Evolutionary conservation across 1,140 invertebrate species (phyloP).

Genomic region (Aphis craccivora): DNA sequence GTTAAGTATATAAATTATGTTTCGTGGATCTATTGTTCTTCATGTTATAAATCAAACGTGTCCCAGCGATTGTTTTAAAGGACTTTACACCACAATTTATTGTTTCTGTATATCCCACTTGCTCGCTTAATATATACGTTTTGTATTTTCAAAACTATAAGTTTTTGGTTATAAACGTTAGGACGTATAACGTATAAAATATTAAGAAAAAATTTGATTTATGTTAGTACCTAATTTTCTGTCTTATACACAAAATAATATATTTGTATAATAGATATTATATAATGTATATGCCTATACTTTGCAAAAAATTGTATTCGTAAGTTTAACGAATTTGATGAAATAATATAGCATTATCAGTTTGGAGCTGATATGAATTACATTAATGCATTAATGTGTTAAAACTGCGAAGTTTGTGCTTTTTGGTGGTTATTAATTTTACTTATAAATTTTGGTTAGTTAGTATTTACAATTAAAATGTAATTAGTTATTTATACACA

Average conservation of each 20-base stretch:
- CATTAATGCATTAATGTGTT: not conserved
- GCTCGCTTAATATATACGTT: constrained; percentile 36
- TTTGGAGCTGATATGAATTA: not conserved
- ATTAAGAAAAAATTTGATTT: constrained; percentile 7
- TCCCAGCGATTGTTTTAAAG: constrained; percentile 27
- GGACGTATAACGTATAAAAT: not conserved
- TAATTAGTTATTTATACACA: not conserved
- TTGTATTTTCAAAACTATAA: constrained; percentile 38
- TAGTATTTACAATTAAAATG: not conserved
- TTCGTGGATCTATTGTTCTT: constrained; percentile 28
- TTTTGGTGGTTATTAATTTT: not conserved
- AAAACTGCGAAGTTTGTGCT: not conserved
- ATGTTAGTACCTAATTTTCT: not conserved
- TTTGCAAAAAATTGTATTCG: not conserved
- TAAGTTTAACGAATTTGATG: not conserved
- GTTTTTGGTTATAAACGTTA: constrained; percentile 14
- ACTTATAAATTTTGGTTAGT: not conserved
- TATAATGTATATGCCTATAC: not conserved
- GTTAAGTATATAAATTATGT: constrained; percentile 29
- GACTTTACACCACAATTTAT: constrained; percentile 42
- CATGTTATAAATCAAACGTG: constrained; percentile 23
- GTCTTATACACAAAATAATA: not conserved
- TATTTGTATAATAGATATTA: not conserved
- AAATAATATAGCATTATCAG: not conserved
- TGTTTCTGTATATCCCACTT: constrained; percentile 17